Evolutionary conservation across 1,140 invertebrate genomes (phyloP).

Genomic region (Hydropsyche tenuis): DNA sequence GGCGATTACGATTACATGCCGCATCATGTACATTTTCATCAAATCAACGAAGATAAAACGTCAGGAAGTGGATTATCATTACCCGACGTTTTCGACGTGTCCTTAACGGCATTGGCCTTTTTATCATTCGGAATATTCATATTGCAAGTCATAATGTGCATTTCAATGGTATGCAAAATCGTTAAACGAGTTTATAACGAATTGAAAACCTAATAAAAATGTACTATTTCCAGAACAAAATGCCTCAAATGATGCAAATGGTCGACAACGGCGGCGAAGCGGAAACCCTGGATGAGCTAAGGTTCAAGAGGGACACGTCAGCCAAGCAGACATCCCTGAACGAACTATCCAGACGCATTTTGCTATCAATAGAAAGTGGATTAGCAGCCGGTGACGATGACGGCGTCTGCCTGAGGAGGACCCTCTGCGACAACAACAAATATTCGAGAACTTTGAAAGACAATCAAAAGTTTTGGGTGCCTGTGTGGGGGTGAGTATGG

Average conservation of each 20-base stretch:
- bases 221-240: constrained; percentile 41
- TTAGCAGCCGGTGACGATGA: constrained; percentile 58
- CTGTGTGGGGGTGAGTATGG: constrained; percentile 71
- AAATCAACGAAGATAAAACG: constrained; percentile 26
- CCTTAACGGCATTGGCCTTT: constrained; percentile 77
- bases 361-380: constrained; percentile 63
- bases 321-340: constrained; percentile 54
- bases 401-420: constrained; percentile 65
- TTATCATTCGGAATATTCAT: constrained; percentile 80
- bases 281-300: constrained; percentile 34
- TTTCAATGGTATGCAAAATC: constrained; percentile 63
- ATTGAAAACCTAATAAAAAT: neutral
- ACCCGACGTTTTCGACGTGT: constrained; percentile 77
- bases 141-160: constrained; percentile 76
- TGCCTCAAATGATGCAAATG: constrained; percentile 44
- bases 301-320: constrained; percentile 38
- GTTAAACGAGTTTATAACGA: too few species aligned
- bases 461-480: constrained; percentile 68
- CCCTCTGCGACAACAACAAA: constrained; percentile 70
- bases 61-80: constrained; percentile 62
- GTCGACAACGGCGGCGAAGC: constrained; percentile 10
- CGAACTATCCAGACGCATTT: constrained; percentile 58
- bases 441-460: constrained; percentile 62
- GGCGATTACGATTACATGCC: constrained; percentile 44
- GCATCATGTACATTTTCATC: constrained; percentile 38